These are phyloP conservation scores for Sebastes schlegelii DNA, from an alignment of 2,113 vertebrate genomes.

Conservation along the genomic window DNA sequence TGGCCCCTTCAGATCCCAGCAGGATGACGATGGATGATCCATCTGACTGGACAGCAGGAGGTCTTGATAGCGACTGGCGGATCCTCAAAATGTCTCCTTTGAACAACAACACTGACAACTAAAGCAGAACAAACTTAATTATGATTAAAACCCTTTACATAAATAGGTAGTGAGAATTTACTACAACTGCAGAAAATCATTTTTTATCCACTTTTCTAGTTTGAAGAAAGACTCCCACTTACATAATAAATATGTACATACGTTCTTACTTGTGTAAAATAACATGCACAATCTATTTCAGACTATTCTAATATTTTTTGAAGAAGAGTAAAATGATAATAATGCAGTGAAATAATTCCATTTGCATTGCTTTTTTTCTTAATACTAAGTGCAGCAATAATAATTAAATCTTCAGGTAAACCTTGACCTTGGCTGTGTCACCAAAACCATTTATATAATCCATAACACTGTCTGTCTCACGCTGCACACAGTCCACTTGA, in stretches of 20 bases:
- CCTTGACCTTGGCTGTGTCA: background rate
- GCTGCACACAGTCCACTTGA: background rate
- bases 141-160: background rate
- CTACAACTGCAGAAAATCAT: background rate
- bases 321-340: background rate
- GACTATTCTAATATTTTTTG: background rate
- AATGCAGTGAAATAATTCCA: background rate
- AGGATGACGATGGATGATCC: slow-evolving; percentile 74
- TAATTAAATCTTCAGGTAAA: slow-evolving; percentile 1
- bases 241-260: background rate
- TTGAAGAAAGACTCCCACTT: slow-evolving; percentile 20
- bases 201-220: slow-evolving; percentile 22
- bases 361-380: background rate
- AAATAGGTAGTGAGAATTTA: background rate
- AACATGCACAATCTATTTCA: slow-evolving; percentile 1
- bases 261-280: slow-evolving; percentile 16
- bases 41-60: slow-evolving; percentile 75
- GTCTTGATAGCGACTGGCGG: slow-evolving; percentile 33
- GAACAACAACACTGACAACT: slow-evolving; percentile 19
- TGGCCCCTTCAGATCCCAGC: slow-evolving; percentile 48
- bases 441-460: background rate
- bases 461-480: background rate
- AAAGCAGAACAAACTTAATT: slow-evolving; percentile 67
- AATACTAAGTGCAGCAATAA: slow-evolving; percentile 28
- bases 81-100: slow-evolving; percentile 61